Evolutionary conservation across 2,113 vertebrate genomes (phyloP), one percentile per base, ranked within the genome.

Genomic region (Nerophis ophidion): DNA sequence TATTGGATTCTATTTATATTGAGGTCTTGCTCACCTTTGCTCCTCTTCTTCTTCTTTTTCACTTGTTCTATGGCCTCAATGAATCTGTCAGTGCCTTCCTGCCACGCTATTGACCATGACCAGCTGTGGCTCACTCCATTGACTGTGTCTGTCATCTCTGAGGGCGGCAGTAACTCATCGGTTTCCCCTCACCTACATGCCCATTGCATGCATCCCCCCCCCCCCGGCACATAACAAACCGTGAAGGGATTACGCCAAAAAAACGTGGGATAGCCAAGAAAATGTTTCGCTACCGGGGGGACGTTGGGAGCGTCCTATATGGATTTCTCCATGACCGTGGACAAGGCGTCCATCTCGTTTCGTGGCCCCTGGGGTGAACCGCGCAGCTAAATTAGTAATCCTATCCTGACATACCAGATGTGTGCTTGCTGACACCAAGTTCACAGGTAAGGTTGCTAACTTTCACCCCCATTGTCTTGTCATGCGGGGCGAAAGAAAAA

Each of bases 391-490:
- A 80, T 74, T 63, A 65, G 81, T 83, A 86, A 88, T 84, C 69
- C 70, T 75, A 88, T 74, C 84, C 68, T 50, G 54, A 70, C 74
- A 59, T 59, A 70, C 67, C 73, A 8, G 16, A 65, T 57, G 61
- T 66, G 64, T 66, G 68, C 72, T 65, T 48, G 45, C 55, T 35
- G 70, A 74, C 69, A 45, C n/a, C 7, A 63, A 75, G 77, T 83
- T 83, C 71, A 68, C 70, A 68, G 77, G 82, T 84, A 84, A 76
- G 82, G 74, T 81, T 61, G 70, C 65, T 79, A 81, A 81, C 81
- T 80, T 84, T 82, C 76, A 61, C 81, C 81, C 74, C 73, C 69
- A 80, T 84, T 86, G 81, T 84, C 66, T 76, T 81, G 81, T 85
- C 81, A 85, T 17, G 36, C 51, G 13, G 17, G 19, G 4, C 7